Evolutionary conservation across 2,888 invertebrate genomes (phyloP).

Genomic region (Megastigmus dorsalis): DNA sequence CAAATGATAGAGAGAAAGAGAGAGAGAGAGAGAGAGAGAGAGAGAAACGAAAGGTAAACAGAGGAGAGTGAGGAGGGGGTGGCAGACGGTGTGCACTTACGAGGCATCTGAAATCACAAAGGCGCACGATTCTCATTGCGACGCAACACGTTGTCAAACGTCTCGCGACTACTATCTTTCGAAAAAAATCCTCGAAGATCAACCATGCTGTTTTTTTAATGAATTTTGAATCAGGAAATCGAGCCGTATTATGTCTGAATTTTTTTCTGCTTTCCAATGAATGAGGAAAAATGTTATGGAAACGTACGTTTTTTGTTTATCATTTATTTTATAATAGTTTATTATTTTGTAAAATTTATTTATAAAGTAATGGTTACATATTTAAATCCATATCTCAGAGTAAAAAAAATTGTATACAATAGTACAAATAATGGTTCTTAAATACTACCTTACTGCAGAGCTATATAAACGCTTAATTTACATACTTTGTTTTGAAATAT

Average conservation of each 20-base stretch:
- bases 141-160: conserved; percentile 55
- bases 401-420: background rate
- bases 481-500: conserved; percentile 10
- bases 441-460: background rate
- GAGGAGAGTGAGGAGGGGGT: conserved; percentile 60
- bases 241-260: conserved; percentile 41
- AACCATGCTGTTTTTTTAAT: conserved; percentile 29
- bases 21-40: conserved; percentile 43
- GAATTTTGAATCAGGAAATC: conserved; percentile 38
- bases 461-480: background rate
- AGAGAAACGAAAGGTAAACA: conserved; percentile 47
- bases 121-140: conserved; percentile 38
- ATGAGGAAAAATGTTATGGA: conserved; percentile 47
- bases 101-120: conserved; percentile 59
- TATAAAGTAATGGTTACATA: conserved; percentile 39
- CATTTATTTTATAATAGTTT: conserved; percentile 41
- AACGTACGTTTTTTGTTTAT: conserved; percentile 43
- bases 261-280: conserved; percentile 36
- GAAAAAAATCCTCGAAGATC: conserved; percentile 32
- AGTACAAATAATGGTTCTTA: background rate
- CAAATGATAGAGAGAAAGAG: conserved; percentile 54
- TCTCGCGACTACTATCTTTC: conserved; percentile 12
- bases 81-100: conserved; percentile 67
- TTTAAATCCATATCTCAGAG: conserved; percentile 20
- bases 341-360: conserved; percentile 37